A percentile compares a stretch with the other conserved stretches of the same genome.
phyloP scores from a whole-genome alignment of 1,140 invertebrate species.

The Papilio polyxenes region DNA sequence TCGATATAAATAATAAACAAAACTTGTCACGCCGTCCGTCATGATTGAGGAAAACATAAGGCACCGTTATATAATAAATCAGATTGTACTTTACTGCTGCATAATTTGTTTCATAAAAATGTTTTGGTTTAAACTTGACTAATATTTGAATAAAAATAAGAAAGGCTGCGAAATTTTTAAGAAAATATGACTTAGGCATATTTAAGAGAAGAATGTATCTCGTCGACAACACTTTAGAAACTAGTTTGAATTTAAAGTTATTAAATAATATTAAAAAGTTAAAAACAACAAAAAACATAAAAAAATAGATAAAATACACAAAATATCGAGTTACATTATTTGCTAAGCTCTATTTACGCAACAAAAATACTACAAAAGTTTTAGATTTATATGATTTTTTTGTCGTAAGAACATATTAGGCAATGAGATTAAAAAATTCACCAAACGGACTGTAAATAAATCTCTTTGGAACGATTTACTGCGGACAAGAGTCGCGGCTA shows the following conservation, averaged over 20 bases:
- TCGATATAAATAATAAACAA: neutral
- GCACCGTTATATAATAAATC: neutral
- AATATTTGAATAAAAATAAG: too few relatives aligned
- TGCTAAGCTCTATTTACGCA: neutral
- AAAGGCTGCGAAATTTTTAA: too few relatives aligned
- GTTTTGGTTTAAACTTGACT: too few relatives aligned
- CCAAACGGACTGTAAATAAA: slow-evolving; percentile 11
- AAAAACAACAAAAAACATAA: too few relatives aligned
- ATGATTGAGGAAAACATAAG: neutral
- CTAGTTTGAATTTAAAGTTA: too few relatives aligned
- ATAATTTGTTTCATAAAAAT: neutral
- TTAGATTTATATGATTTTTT: neutral
- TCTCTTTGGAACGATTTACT: slow-evolving; percentile 24
- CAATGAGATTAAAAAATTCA: slow-evolving; percentile 15
- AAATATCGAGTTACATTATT: too few relatives aligned
- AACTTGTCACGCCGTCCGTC: slow-evolving; percentile 1
- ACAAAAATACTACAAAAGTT: neutral
- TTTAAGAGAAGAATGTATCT: too few relatives aligned
- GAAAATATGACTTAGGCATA: too few relatives aligned
- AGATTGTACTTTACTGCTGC: neutral
- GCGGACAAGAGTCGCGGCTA: neutral
- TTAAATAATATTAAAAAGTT: too few relatives aligned
- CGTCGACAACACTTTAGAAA: too few relatives aligned
- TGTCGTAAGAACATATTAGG: neutral
- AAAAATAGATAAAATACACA: too few relatives aligned